Evolutionary conservation across 2,797 vertebrate species (phyloP).

Genomic region (Glyptemys insculpta): DNA sequence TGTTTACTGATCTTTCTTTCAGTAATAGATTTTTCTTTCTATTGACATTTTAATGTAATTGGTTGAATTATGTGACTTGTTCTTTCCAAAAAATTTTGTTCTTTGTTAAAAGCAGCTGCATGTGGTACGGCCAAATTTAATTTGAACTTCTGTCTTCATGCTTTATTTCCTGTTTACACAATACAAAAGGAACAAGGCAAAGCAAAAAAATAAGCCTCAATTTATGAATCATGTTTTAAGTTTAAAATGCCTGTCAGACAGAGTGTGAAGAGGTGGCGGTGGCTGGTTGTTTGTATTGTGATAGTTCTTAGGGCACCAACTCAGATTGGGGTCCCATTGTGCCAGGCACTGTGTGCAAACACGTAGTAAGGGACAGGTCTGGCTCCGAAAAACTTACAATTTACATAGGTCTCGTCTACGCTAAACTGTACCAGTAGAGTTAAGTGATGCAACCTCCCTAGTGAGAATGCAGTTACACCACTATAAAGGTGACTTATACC

Average conservation of each 20-base stretch:
- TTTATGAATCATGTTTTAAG: background rate
- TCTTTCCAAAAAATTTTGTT: background rate
- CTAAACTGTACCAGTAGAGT: background rate
- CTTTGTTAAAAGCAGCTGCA: background rate
- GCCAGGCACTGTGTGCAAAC: background rate
- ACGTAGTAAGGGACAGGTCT: background rate
- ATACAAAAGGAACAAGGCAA: background rate
- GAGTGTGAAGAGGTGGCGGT: background rate
- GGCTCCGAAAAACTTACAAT: background rate
- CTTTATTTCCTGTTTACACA: background rate
- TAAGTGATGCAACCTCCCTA: fast-evolving
- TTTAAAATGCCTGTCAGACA: fast-evolving
- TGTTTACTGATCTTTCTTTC: background rate
- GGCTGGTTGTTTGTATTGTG: background rate
- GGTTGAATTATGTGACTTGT: fast-evolving
- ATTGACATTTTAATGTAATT: fast-evolving
- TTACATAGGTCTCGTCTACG: background rate
- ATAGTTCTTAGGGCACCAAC: background rate
- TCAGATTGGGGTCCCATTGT: fast-evolving
- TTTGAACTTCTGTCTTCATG: background rate
- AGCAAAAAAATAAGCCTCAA: background rate
- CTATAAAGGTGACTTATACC: too few species aligned
- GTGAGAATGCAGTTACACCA: fast-evolving
- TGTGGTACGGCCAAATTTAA: background rate
- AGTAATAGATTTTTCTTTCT: background rate